These are phyloP conservation scores for Corvus moneduloides DNA, from an alignment of 2,113 vertebrate genomes.

Conservation along the genomic window DNA sequence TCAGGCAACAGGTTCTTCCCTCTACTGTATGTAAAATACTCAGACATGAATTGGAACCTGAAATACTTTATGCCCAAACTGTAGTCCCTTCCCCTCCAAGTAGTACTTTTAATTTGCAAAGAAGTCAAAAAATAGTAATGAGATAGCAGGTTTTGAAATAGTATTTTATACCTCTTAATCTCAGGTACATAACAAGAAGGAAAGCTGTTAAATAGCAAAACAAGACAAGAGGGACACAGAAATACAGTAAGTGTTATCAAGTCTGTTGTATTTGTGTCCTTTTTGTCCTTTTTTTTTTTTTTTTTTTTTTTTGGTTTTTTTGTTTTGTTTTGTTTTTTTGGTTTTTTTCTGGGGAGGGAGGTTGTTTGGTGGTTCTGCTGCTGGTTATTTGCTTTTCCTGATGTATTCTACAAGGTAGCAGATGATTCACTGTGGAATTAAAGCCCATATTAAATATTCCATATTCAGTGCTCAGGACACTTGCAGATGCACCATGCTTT, in stretches of 20 bases:
- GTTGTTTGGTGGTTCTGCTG: not conserved
- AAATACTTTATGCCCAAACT: not conserved
- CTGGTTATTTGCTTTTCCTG: slow-evolving; percentile 16
- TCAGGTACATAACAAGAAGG: slow-evolving; percentile 71
- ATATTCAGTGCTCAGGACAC: not conserved
- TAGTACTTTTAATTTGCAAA: slow-evolving; percentile 17
- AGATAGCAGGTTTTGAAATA: slow-evolving; percentile 74
- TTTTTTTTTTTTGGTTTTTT: not conserved
- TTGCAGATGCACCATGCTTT: not conserved
- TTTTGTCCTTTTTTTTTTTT: slow-evolving; percentile 37
- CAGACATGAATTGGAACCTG: not conserved
- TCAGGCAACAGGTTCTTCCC: not conserved
- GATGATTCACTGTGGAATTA: slow-evolving; percentile 9
- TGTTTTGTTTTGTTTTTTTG: not conserved
- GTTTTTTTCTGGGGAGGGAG: not conserved
- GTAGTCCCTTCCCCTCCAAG: rapidly evolving
- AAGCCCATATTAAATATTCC: not conserved
- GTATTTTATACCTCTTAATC: slow-evolving; percentile 76
- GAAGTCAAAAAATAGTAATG: slow-evolving; percentile 53
- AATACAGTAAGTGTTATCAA: slow-evolving; percentile 66
- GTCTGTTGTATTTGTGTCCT: slow-evolving; percentile 68
- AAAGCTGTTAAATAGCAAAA: slow-evolving; percentile 75
- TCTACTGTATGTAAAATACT: not conserved
- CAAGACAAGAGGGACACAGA: slow-evolving; percentile 71
- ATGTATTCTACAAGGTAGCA: slow-evolving; percentile 15